Conservation (phyloP, 2,797 vertebrate species). For the Aphelocoma californica region DNA sequence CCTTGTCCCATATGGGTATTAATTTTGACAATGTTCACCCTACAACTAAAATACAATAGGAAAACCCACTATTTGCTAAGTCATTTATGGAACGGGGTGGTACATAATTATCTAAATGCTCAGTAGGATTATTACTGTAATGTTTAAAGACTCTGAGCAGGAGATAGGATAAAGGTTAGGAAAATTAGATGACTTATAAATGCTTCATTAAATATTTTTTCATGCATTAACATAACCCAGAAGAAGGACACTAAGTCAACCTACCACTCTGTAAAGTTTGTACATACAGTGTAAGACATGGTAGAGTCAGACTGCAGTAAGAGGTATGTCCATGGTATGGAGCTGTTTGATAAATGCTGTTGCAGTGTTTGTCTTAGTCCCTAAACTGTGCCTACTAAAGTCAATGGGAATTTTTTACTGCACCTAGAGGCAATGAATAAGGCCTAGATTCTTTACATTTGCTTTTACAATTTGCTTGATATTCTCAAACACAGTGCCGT, state of each 20-base stretch:
- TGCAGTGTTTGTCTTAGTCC: background rate
- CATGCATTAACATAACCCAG: background rate
- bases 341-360: conserved; percentile 61
- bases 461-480: background rate
- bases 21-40: conserved; percentile 57
- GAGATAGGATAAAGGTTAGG: background rate
- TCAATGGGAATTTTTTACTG: background rate
- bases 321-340: conserved; percentile 43
- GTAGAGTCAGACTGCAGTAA: conserved; percentile 30
- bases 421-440: background rate
- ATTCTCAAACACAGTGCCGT: background rate
- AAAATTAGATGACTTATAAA: background rate
- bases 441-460: background rate
- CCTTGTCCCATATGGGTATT: conserved; percentile 44
- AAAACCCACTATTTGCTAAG: conserved; percentile 42
- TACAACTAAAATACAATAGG: conserved; percentile 24
- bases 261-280: background rate
- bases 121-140: background rate
- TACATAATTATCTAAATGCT: conserved; percentile 5
- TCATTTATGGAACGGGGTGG: background rate
- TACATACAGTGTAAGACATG: background rate
- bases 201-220: conserved; percentile 24
- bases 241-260: background rate
- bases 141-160: background rate
- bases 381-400: background rate